Base-by-base conservation (phyloP, 1,140 invertebrate species). In the Holcopasites calliopsidis region DNA sequence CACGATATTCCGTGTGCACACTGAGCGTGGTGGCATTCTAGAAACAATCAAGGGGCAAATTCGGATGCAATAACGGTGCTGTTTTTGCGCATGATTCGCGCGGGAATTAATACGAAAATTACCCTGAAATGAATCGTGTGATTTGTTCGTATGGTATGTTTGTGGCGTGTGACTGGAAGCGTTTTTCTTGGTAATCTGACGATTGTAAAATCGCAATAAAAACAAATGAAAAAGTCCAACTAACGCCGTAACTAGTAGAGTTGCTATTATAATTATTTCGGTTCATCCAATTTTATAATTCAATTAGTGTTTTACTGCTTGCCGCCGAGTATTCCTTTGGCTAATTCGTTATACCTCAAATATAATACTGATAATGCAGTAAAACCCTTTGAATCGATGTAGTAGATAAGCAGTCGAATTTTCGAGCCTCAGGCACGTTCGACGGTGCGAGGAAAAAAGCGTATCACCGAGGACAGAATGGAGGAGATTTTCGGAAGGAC, bases 341-440 rank as follows among this genome's bases (percentile, higher is more conserved):
- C n/a, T n/a, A 47, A 47, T 47, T 47, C 44, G 44, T 18, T 47
- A 47, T 47, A 18, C 44, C n/a, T n/a, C n/a, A n/a, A n/a, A 47
- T 47, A n/a, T n/a, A 47, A 47, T 47, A n/a, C 16, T 18, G 44
- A 47, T 47, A 18, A 47, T 13, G n/a, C 16, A 3, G 44, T 47
- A 47, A n/a, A 18, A 47, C 44, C 44, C 21, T 69, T 69, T 57
- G 57, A 69, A 44, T 55, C 66, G 52, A 69, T 57, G 38, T 55
- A 44, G 44, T 10, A 38, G 66, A 69, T 47, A 57, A 57, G 26
- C 50, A 0, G 13, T 26, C 18, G 38, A 57, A 69, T 69, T 69
- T 33, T 57, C 52, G 28, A 16, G 66, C 18, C 26, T 11, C n/a
- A 18, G 52, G 18, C 65, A 31, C 50, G 28, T 68, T 68, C 50